Percentiles rank a stretch among this genome's conserved stretches.
These are phyloP conservation scores for Thaleichthys pacificus DNA, from an alignment of 2,797 vertebrate species.

Conservation along the genomic window DNA sequence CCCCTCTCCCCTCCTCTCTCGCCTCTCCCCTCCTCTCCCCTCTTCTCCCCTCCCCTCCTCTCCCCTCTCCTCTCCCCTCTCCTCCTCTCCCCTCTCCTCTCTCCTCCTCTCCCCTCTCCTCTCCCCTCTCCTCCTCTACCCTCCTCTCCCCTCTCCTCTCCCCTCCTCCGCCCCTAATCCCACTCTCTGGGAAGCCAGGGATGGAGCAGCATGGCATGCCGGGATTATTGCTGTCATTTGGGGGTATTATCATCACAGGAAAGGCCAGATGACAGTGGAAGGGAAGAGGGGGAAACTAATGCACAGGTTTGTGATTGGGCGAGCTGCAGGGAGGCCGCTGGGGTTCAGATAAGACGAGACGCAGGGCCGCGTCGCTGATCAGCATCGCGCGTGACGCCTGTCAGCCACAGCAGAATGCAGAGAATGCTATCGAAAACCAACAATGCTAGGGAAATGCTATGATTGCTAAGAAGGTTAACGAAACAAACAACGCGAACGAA, in stretches of 20 bases:
- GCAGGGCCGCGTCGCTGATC: not conserved
- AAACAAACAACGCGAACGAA: too few relatives aligned
- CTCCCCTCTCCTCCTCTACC: too few relatives aligned
- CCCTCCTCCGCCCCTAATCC: slow-evolving; percentile 10
- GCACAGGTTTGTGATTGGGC: slow-evolving; percentile 2
- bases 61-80: too few relatives aligned
- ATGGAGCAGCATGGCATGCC: slow-evolving; percentile 29
- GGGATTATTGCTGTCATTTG: slow-evolving; percentile 30
- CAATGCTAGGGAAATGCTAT: too few relatives aligned
- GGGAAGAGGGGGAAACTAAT: not conserved
- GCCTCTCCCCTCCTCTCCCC: too few relatives aligned
- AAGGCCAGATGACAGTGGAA: slow-evolving; percentile 16
- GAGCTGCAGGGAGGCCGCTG: not conserved
- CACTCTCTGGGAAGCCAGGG: slow-evolving; percentile 4
- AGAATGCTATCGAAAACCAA: not conserved
- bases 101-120: too few relatives aligned
- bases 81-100: too few relatives aligned
- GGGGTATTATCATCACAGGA: slow-evolving; percentile 19
- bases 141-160: slow-evolving; percentile 8
- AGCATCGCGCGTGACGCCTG: too few relatives aligned
- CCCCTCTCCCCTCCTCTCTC: too few relatives aligned
- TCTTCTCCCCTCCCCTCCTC: too few relatives aligned
- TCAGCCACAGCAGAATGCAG: too few relatives aligned
- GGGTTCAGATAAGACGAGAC: not conserved
- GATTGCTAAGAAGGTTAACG: too few relatives aligned